Base-by-base conservation (phyloP, 2,888 invertebrate species). In the Pegoplata infirma region DNA sequence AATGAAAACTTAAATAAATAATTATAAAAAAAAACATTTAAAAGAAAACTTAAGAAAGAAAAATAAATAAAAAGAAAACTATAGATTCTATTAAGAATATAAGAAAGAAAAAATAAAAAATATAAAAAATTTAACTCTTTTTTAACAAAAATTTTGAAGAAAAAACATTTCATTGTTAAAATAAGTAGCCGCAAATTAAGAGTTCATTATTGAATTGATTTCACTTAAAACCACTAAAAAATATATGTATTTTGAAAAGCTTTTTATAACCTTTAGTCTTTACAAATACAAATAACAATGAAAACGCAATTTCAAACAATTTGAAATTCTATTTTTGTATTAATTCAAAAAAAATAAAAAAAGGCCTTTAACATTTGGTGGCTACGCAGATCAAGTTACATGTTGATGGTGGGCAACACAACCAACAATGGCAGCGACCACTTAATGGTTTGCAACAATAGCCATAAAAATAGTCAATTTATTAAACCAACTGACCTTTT, bases 401-500 rank as follows among this genome's bases (percentile, higher is more conserved):
- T 47, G 14, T 40, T n/a, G 44, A 44, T 56, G 55, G 49, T 32
- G 19, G 25, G n/a, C n/a, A n/a, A n/a, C n/a, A n/a, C n/a, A n/a
- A n/a, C n/a, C n/a, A n/a, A n/a, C 21, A 12, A 19, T 58, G 63
- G 36, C 47, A 32, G 46, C 51, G 66, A 56, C 75, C 75, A 75
- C 66, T 79, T 75, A 73, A 78, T 69, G 59, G 53, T 53, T 67
- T 25, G 12, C 14, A 61, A 61, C 36, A 75, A 61, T 67, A 68
- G 66, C 69, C n/a, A 51, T 28, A 61, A 28, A 67, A 79, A 75
- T 56, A 79, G 67, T 71, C 79, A 71, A 71, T 79, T 75, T 75
- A 66, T 71, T 79, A 75, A 75, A 79, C 66, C 51, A 75, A 71
- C 71, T 56, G 49, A 40, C 17, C 46, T 21, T 64, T 67, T 74